These are phyloP conservation scores for Sinella curviseta DNA, from an alignment of 1,140 invertebrate genomes.

Conservation along the genomic window DNA sequence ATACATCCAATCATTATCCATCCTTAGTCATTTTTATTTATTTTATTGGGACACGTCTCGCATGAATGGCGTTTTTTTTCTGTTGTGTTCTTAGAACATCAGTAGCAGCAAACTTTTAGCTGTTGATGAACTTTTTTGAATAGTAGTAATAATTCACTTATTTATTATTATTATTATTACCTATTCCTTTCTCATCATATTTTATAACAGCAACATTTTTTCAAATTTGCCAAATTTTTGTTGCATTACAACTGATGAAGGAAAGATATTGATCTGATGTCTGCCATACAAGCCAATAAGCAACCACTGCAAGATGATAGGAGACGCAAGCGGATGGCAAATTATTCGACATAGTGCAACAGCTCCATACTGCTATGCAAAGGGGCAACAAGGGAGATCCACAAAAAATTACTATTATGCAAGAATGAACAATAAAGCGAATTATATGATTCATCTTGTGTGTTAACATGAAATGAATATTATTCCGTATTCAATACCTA, in stretches of 20 bases:
- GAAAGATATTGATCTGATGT: background rate
- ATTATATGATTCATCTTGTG: background rate
- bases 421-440: background rate
- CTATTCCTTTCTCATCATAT: background rate
- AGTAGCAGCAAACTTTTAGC: background rate
- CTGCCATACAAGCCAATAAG: too few species aligned
- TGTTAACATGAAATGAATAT: background rate
- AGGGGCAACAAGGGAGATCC: background rate
- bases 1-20: too few species aligned
- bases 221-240: background rate
- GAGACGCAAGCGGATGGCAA: too few species aligned
- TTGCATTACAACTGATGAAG: background rate
- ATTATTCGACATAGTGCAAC: too few species aligned
- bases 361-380: background rate
- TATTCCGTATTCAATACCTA: too few species aligned
- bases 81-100: background rate
- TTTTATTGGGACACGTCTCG: background rate
- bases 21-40: too few species aligned
- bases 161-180: background rate
- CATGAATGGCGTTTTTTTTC: background rate
- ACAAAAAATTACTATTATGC: background rate
- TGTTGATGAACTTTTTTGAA: background rate
- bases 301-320: too few species aligned
- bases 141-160: background rate
- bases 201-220: too few species aligned